These are phyloP conservation scores for Osmerus mordax DNA, from an alignment of 2,113 vertebrate genomes.

Conservation along the genomic window DNA sequence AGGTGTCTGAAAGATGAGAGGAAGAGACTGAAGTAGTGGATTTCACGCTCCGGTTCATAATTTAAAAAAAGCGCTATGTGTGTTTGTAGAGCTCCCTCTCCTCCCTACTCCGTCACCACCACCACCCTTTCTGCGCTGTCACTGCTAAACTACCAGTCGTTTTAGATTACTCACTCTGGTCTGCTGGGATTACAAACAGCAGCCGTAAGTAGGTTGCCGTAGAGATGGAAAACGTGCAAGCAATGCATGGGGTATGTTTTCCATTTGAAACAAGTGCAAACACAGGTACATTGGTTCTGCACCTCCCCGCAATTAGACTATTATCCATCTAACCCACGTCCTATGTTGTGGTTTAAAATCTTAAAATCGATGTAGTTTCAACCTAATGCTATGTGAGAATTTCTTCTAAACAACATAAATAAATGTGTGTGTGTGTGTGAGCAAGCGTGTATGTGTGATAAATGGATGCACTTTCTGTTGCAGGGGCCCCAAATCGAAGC, in stretches of 20 bases:
- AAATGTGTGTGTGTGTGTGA: constrained; percentile 12
- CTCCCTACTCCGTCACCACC: not conserved
- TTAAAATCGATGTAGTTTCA: no score
- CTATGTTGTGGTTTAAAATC: no score
- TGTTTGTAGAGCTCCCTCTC: not conserved
- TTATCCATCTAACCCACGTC: no score
- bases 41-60: constrained; percentile 8
- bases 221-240: no score
- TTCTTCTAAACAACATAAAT: not conserved
- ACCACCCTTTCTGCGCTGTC: not conserved
- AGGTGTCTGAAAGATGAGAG: not conserved
- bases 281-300: no score
- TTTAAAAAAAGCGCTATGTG: not conserved
- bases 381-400: not conserved
- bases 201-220: no score
- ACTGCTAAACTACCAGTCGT: not conserved
- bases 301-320: no score
- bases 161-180: not conserved
- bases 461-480: constrained; percentile 27
- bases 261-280: no score
- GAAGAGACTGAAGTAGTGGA: not conserved
- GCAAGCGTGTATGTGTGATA: not conserved
- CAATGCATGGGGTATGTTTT: no score
- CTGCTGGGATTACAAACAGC: not conserved
- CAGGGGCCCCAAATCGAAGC: constrained; percentile 91